These are phyloP conservation scores for Drosophila watanabei DNA, from an alignment of 1,140 invertebrate genomes.

Conservation along the genomic window DNA sequence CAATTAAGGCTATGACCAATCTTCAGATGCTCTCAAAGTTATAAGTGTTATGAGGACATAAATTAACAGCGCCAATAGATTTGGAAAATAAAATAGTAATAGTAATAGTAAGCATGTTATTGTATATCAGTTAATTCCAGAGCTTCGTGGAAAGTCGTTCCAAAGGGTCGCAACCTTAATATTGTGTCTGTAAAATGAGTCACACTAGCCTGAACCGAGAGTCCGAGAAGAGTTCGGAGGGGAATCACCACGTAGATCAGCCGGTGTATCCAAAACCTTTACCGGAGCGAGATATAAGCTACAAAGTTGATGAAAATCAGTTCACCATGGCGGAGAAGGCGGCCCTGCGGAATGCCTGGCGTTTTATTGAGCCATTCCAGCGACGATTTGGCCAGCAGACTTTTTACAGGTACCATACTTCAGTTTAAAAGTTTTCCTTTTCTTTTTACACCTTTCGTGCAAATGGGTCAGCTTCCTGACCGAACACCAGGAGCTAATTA, in stretches of 20 bases:
- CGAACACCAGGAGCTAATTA: constrained; percentile 22
- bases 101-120: background rate
- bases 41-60: background rate
- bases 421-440: fast-evolving
- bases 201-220: background rate
- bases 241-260: background rate
- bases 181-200: constrained; percentile 15
- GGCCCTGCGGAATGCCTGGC: constrained; percentile 49
- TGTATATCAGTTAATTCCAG: background rate
- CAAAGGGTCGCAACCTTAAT: no score
- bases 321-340: constrained; percentile 40
- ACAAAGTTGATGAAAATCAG: constrained; percentile 31
- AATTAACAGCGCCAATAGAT: background rate
- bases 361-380: constrained; percentile 47
- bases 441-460: background rate
- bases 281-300: constrained; percentile 14
- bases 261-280: constrained; percentile 46
- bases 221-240: background rate
- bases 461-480: constrained; percentile 28
- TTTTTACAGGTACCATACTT: constrained; percentile 43
- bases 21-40: no score
- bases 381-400: constrained; percentile 48
- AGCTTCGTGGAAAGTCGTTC: background rate
- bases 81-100: background rate
- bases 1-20: background rate